phyloP scores from a whole-genome alignment of 2,113 vertebrate species.

The Odontophorus gujanensis region DNA sequence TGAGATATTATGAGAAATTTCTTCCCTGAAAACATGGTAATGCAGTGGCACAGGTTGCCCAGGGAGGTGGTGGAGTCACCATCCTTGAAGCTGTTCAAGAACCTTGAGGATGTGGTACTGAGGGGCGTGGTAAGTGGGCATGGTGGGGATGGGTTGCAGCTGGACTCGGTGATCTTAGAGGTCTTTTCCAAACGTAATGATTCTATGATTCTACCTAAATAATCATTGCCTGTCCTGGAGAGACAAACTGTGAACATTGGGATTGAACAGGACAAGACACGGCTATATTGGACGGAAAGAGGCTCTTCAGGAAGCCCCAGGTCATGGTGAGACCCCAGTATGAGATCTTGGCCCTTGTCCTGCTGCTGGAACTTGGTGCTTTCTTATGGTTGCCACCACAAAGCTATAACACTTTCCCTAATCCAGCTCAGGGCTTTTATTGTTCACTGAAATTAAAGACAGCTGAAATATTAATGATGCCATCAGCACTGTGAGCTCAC shows the following conservation, averaged over 20 bases:
- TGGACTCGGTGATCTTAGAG: too few species aligned
- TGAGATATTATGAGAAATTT: too few species aligned
- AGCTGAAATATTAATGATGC: constrained; percentile 41
- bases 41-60: too few species aligned
- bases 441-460: not conserved
- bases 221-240: not conserved
- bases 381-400: not conserved
- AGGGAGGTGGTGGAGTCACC: too few species aligned
- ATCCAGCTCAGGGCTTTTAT: not conserved
- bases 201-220: not conserved
- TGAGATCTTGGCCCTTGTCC: not conserved
- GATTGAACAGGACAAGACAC: not conserved
- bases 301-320: not conserved
- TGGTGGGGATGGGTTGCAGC: too few species aligned
- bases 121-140: too few species aligned
- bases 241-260: accelerated
- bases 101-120: too few species aligned
- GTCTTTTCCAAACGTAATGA: too few species aligned
- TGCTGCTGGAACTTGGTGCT: not conserved
- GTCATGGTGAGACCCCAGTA: not conserved
- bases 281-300: not conserved
- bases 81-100: too few species aligned
- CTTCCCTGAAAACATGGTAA: too few species aligned
- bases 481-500: not conserved
- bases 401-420: not conserved